Evolutionary conservation across 2,888 invertebrate genomes (phyloP).

Genomic region (Encarsia formosa): DNA sequence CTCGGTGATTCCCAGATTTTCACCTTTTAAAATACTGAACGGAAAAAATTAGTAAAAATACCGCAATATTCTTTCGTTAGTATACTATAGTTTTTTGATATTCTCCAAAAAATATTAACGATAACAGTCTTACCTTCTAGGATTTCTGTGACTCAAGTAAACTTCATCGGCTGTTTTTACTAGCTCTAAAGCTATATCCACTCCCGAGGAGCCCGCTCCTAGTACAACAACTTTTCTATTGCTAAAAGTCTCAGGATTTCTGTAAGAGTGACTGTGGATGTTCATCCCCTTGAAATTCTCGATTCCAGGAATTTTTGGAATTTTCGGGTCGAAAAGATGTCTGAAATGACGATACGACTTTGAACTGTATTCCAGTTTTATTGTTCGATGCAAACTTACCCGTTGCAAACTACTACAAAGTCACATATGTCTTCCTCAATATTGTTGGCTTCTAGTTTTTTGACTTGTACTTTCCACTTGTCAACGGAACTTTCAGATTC

Average conservation of each 20-base stretch:
- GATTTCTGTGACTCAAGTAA: conserved; percentile 57
- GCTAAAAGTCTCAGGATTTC: conserved; percentile 59
- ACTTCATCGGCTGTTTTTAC: conserved; percentile 53
- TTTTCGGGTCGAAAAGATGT: too few relatives aligned
- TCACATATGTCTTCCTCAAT: conserved; percentile 56
- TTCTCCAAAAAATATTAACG: too few relatives aligned
- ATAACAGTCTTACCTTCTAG: conserved; percentile 43
- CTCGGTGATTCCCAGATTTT: neutral
- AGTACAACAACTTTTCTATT: conserved; percentile 62
- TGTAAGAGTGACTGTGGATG: conserved; percentile 74
- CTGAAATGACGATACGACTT: too few relatives aligned
- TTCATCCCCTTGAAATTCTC: conserved; percentile 57
- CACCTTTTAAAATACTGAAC: too few relatives aligned
- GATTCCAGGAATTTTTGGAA: conserved; percentile 54
- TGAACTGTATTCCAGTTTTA: too few relatives aligned
- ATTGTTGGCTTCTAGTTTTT: conserved; percentile 50
- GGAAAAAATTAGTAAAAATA: too few relatives aligned
- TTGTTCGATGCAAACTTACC: too few relatives aligned
- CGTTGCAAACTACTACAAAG: conserved; percentile 66
- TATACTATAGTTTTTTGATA: too few relatives aligned
- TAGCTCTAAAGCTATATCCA: conserved; percentile 68
- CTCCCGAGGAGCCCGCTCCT: conserved; percentile 71
- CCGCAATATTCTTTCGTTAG: too few relatives aligned
- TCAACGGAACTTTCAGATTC: conserved; percentile 41
- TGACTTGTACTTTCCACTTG: conserved; percentile 55